phyloP scores from a whole-genome alignment of 1,140 invertebrate species.

The Spodoptera frugiperda region DNA sequence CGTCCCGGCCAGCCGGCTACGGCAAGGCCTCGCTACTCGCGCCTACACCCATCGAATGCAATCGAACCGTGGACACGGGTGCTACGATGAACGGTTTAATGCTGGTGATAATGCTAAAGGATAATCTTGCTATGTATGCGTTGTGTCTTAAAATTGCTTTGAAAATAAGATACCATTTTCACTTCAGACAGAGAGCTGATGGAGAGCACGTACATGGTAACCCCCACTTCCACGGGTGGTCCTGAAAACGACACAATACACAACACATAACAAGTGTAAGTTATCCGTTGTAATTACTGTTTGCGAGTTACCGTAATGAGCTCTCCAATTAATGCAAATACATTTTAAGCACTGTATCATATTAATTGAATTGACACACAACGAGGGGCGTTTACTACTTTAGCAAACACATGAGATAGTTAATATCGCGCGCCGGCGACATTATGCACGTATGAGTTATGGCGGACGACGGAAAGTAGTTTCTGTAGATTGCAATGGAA shows the following conservation, averaged over 20 bases:
- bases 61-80: slow-evolving; percentile 85
- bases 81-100: slow-evolving; percentile 85
- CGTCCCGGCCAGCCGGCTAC: slow-evolving; percentile 27
- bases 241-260: slow-evolving; percentile 90
- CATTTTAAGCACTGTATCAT: slow-evolving; percentile 3
- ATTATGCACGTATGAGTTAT: background rate
- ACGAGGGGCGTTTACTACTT: background rate
- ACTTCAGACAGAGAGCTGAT: slow-evolving; percentile 99
- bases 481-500: no score
- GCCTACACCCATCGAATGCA: slow-evolving; percentile 59
- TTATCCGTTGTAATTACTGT: slow-evolving; percentile 24
- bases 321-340: slow-evolving; percentile 26
- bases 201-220: slow-evolving; percentile 99
- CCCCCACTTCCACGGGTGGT: slow-evolving; percentile 97
- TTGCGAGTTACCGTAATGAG: slow-evolving; percentile 12
- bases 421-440: background rate
- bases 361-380: background rate
- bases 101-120: slow-evolving; percentile 83
- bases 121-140: slow-evolving; percentile 83
- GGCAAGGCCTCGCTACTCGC: slow-evolving; percentile 52
- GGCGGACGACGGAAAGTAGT: background rate
- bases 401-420: background rate
- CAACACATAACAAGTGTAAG: slow-evolving; percentile 67
- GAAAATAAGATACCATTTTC: slow-evolving; percentile 96
- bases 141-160: slow-evolving; percentile 85